Conservation (phyloP, 2,888 invertebrate species). For the Caenorhabditis sp. region DNA sequence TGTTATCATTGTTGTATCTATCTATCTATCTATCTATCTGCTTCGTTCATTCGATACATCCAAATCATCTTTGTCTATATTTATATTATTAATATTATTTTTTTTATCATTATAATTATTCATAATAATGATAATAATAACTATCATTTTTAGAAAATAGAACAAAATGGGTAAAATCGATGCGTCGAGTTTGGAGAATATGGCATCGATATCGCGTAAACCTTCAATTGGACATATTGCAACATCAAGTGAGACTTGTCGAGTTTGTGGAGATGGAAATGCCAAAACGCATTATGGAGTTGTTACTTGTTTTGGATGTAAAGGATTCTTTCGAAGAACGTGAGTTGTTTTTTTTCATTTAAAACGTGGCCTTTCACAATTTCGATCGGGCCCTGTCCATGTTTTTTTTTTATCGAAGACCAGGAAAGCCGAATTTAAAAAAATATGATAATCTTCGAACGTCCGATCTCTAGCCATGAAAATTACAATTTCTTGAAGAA, state of each 20-base stretch:
- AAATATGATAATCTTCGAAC: too few species aligned
- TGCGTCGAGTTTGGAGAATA: slow-evolving; percentile 31
- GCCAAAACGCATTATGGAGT: slow-evolving; percentile 70
- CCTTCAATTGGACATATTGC: slow-evolving; percentile 35
- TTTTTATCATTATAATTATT: background rate
- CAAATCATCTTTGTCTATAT: background rate
- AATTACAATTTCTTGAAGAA: background rate
- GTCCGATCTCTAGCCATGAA: too few species aligned
- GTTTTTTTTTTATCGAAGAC: too few species aligned
- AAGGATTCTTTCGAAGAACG: slow-evolving; percentile 63
- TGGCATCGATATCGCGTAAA: slow-evolving; percentile 33
- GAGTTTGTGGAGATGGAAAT: slow-evolving; percentile 69
- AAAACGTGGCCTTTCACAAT: too few species aligned
- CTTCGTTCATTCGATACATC: background rate
- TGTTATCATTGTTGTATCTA: background rate
- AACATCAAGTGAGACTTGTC: slow-evolving; percentile 58
- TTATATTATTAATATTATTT: background rate
- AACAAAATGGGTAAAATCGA: slow-evolving; percentile 37
- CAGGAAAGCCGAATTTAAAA: too few species aligned
- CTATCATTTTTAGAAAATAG: slow-evolving; percentile 4
- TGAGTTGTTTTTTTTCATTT: slow-evolving; percentile 16
- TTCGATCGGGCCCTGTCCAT: too few species aligned
- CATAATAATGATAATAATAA: background rate
- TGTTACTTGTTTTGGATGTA: slow-evolving; percentile 62
- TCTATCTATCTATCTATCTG: background rate